A percentile compares a stretch with the other conserved stretches of the same genome.
phyloP scores from a whole-genome alignment of 1,140 invertebrate species.

The Pectinophora gossypiella region DNA sequence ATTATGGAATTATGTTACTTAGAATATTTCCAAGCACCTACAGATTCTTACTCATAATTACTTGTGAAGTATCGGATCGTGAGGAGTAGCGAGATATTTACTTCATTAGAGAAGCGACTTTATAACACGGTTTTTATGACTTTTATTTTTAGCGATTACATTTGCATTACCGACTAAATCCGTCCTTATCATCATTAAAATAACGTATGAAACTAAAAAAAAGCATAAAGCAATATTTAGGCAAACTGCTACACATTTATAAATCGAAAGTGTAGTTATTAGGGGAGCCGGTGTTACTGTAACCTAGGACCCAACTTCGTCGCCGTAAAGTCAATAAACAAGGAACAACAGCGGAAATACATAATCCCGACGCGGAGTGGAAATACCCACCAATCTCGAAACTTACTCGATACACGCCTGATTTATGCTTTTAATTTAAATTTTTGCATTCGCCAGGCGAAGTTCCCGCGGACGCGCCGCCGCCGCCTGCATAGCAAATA shows the following conservation, averaged over 20 bases:
- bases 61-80: constrained; percentile 32
- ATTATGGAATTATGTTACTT: constrained; percentile 71
- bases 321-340: constrained; percentile 4
- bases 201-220: no score
- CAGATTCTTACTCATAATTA: constrained; percentile 62
- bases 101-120: neutral
- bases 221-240: no score
- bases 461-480: constrained; percentile 67
- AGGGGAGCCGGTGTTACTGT: no score
- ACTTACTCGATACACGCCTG: constrained; percentile 71
- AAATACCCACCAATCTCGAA: constrained; percentile 69
- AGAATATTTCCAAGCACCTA: constrained; percentile 68
- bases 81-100: neutral
- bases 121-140: no score
- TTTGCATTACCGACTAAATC: no score
- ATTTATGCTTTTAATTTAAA: constrained; percentile 76
- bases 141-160: no score
- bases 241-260: no score
- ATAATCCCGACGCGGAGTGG: constrained; percentile 47
- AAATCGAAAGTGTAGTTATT: no score
- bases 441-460: constrained; percentile 73
- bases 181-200: no score
- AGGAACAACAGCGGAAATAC: constrained; percentile 35
- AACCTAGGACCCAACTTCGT: no score
- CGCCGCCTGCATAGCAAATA: constrained; percentile 71